These are phyloP conservation scores for Acanthaster planci DNA, from an alignment of 35 echinoderm and acorn worm species.

Conservation along the genomic window DNA sequence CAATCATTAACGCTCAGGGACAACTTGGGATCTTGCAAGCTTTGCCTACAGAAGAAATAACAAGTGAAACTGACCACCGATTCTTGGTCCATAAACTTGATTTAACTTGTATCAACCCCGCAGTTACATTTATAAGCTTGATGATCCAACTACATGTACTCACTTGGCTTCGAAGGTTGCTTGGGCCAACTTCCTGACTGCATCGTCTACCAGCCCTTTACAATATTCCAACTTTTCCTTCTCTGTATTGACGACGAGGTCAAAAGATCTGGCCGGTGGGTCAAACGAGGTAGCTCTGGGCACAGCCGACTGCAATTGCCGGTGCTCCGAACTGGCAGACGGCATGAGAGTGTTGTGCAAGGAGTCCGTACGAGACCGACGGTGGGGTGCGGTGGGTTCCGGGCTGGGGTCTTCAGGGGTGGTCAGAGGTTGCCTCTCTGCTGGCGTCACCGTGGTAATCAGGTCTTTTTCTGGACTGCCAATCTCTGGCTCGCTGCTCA, in stretches of 20 bases:
- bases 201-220: not conserved
- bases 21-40: not conserved
- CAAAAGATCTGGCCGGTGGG: too few relatives aligned
- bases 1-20: not conserved
- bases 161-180: conserved; percentile 2
- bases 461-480: not conserved
- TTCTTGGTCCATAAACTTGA: too few relatives aligned
- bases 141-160: not conserved
- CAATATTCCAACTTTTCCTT: not conserved
- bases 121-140: too few relatives aligned
- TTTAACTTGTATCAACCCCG: too few relatives aligned
- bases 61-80: too few relatives aligned
- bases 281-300: too few relatives aligned
- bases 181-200: not conserved
- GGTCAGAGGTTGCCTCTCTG: not conserved
- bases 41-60: not conserved
- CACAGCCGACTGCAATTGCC: too few relatives aligned
- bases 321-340: too few relatives aligned
- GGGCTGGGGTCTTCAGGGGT: not conserved
- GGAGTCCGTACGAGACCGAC: too few relatives aligned
- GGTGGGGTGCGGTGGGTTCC: not conserved
- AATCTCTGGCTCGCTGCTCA: conserved; percentile 1
- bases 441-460: not conserved
- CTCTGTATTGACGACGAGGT: not conserved
- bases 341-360: too few relatives aligned